Evolutionary conservation across 1,140 invertebrate species (phyloP).

Genomic region (Pseudomyrmex concolor): DNA sequence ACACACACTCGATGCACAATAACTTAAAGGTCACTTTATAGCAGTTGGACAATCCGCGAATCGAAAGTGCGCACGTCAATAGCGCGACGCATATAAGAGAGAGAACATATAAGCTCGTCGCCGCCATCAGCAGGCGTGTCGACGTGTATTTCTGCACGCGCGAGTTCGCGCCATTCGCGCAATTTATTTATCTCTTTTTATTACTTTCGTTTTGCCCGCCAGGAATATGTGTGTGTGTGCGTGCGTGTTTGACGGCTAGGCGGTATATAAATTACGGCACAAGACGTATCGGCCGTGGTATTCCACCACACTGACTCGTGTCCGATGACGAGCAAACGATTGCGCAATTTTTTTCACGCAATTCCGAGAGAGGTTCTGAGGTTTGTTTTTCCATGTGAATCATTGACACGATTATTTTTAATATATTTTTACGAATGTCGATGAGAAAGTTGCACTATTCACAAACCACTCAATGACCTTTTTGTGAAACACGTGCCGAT

Average conservation of each 20-base stretch:
- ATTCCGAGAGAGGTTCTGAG: slow-evolving; percentile 40
- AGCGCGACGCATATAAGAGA: neutral
- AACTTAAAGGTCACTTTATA: slow-evolving; percentile 52
- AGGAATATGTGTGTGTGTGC: neutral
- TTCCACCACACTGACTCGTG: slow-evolving; percentile 43
- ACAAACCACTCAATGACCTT: slow-evolving; percentile 26
- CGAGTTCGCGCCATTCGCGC: slow-evolving; percentile 19
- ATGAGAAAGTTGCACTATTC: slow-evolving; percentile 43
- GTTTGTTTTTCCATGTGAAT: slow-evolving; percentile 67
- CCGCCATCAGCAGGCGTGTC: slow-evolving; percentile 10
- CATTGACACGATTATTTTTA: slow-evolving; percentile 63
- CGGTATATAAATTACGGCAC: slow-evolving; percentile 66
- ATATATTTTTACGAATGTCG: slow-evolving; percentile 63
- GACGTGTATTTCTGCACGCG: slow-evolving; percentile 1
- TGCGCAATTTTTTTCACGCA: slow-evolving; percentile 52
- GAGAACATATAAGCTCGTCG: neutral
- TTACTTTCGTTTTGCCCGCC: slow-evolving; percentile 55
- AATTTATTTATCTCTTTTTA: slow-evolving; percentile 60
- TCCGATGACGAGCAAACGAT: slow-evolving; percentile 48
- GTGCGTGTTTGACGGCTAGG: slow-evolving; percentile 33
- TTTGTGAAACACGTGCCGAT: slow-evolving; percentile 6
- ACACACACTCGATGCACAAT: slow-evolving; percentile 49
- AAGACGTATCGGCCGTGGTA: slow-evolving; percentile 40
- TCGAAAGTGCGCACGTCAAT: neutral
- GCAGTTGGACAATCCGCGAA: slow-evolving; percentile 32